Conservation (phyloP, 2,113 vertebrate species). For the Gobiocypris rarus region DNA sequence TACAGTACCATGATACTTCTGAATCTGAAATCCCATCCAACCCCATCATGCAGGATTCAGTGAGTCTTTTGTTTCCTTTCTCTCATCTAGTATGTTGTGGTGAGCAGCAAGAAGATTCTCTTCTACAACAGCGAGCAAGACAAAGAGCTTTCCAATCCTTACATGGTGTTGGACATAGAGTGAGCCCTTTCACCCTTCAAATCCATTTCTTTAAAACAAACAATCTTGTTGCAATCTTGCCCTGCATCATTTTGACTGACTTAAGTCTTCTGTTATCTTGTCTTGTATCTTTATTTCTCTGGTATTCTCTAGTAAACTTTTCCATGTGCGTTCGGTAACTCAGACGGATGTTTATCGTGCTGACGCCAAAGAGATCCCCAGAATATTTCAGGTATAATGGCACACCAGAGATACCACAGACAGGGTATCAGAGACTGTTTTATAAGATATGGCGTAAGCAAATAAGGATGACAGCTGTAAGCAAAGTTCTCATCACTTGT, state of each 20-base stretch:
- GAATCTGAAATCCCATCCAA: background rate
- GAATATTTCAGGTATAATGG: slow-evolving; percentile 92
- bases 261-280: background rate
- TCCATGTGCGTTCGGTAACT: slow-evolving; percentile 97
- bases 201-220: background rate
- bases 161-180: slow-evolving; percentile 99
- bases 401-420: background rate
- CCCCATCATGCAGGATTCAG: background rate
- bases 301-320: slow-evolving; percentile 85
- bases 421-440: background rate
- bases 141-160: slow-evolving; percentile 95
- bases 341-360: slow-evolving; percentile 98
- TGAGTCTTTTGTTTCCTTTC: slow-evolving; percentile 35
- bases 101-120: slow-evolving; percentile 99
- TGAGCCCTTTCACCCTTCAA: slow-evolving; percentile 74
- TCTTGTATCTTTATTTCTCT: slow-evolving; percentile 30
- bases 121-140: slow-evolving; percentile 98
- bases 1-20: background rate
- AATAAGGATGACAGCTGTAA: background rate
- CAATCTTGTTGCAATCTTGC: background rate
- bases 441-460: background rate
- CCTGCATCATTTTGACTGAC: background rate
- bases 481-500: background rate
- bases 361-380: slow-evolving; percentile 96
- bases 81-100: slow-evolving; percentile 89